Conservation (phyloP, 2,113 vertebrate genomes). For the Phaethornis superciliosus region DNA sequence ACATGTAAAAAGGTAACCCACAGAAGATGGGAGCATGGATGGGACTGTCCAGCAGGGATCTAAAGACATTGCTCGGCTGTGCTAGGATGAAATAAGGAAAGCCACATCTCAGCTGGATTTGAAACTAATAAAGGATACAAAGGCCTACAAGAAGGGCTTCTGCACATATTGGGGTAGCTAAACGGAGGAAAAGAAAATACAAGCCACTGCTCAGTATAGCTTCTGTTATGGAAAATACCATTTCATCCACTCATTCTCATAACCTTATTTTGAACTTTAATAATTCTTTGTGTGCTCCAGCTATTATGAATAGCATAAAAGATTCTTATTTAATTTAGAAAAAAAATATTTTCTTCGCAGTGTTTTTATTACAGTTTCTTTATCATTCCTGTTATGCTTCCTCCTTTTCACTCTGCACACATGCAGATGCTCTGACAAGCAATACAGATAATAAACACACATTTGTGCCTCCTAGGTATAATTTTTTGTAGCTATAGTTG, state of each 20-base stretch:
- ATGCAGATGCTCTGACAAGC: constrained; percentile 10
- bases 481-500: background rate
- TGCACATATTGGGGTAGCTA: background rate
- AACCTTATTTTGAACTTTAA: background rate
- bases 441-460: background rate
- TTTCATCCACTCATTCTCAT: background rate
- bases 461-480: constrained; percentile 25
- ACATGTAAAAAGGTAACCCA: background rate
- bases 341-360: constrained; percentile 24
- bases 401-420: background rate
- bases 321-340: constrained; percentile 11
- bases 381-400: constrained; percentile 3
- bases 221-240: background rate
- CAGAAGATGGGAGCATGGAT: background rate
- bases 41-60: background rate
- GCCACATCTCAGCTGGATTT: background rate
- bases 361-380: constrained; percentile 7
- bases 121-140: background rate
- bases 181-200: background rate
- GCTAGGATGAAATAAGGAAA: background rate
- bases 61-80: background rate
- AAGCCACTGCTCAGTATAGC: background rate
- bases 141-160: background rate
- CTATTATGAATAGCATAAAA: background rate
- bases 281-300: background rate